Conservation (phyloP, 2,888 invertebrate species). For the Deilephila elpenor region DNA sequence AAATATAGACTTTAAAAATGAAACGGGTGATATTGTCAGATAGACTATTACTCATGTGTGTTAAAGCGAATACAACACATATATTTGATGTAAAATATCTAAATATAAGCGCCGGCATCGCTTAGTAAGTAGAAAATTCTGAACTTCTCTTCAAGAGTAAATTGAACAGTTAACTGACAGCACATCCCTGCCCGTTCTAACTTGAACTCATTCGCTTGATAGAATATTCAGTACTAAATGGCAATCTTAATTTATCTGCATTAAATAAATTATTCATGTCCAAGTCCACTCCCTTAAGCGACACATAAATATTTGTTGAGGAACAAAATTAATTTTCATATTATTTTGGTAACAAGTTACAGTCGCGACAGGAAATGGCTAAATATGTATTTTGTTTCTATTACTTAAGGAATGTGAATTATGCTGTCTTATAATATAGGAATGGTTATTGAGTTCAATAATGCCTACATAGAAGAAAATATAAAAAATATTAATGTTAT, state of each 20-base stretch:
- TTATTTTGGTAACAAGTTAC: neutral
- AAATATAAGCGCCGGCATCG: slow-evolving; percentile 4
- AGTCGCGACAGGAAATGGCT: too few relatives aligned
- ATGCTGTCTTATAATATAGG: neutral
- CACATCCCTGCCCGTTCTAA: slow-evolving; percentile 40
- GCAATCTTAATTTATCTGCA: slow-evolving; percentile 44
- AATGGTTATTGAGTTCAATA: too few relatives aligned
- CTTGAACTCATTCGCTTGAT: slow-evolving; percentile 42
- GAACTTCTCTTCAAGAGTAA: slow-evolving; percentile 55
- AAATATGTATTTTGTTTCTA: neutral
- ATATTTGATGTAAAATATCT: neutral
- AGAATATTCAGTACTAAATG: slow-evolving; percentile 48
- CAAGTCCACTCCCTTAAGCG: neutral
- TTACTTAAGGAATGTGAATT: neutral
- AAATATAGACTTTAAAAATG: too few relatives aligned
- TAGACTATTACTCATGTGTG: too few relatives aligned
- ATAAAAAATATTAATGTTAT: too few relatives aligned
- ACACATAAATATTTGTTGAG: neutral
- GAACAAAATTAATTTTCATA: neutral
- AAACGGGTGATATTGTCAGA: too few relatives aligned
- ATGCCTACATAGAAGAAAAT: too few relatives aligned
- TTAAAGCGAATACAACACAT: neutral
- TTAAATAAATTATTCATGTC: slow-evolving; percentile 9
- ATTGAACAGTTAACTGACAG: slow-evolving; percentile 65
- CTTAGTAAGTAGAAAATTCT: slow-evolving; percentile 41